Conservation (phyloP, 2,113 vertebrate species). For the Brachyhypopomus gauderio region DNA sequence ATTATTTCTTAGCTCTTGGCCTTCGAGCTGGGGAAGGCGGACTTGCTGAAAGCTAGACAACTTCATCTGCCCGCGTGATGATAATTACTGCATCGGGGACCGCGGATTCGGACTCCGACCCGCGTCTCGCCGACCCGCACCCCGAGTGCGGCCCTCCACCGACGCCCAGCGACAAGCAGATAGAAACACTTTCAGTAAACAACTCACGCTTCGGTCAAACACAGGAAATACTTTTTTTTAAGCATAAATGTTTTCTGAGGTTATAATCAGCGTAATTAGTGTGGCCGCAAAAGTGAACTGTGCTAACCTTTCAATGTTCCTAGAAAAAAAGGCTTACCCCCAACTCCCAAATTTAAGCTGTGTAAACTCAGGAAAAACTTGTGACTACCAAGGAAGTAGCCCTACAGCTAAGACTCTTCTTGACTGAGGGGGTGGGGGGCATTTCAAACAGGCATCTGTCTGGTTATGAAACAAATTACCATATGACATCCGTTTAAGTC, state of each 20-base stretch:
- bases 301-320: conserved; percentile 26
- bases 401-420: conserved; percentile 8
- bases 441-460: not conserved
- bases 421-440: conserved; percentile 10
- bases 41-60: conserved; percentile 71
- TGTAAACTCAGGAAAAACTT: not conserved
- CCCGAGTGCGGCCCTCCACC: conserved; percentile 58
- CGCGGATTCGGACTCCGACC: conserved; percentile 38
- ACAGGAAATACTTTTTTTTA: conserved; percentile 31
- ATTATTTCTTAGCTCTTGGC: conserved; percentile 59
- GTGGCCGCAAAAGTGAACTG: conserved; percentile 14
- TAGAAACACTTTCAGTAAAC: conserved; percentile 24
- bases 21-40: conserved; percentile 62
- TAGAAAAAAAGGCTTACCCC: too few species aligned
- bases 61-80: conserved; percentile 66
- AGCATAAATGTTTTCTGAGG: too few species aligned
- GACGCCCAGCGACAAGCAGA: conserved; percentile 24
- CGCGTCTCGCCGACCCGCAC: conserved; percentile 52
- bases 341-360: too few species aligned
- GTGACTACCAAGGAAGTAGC: not conserved
- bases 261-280: conserved; percentile 27
- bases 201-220: conserved; percentile 39
- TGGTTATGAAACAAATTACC: not conserved
- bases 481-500: conserved; percentile 30
- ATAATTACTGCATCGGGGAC: conserved; percentile 72